phyloP scores from a whole-genome alignment of 2,888 invertebrate genomes.

The Tachina grossa region DNA sequence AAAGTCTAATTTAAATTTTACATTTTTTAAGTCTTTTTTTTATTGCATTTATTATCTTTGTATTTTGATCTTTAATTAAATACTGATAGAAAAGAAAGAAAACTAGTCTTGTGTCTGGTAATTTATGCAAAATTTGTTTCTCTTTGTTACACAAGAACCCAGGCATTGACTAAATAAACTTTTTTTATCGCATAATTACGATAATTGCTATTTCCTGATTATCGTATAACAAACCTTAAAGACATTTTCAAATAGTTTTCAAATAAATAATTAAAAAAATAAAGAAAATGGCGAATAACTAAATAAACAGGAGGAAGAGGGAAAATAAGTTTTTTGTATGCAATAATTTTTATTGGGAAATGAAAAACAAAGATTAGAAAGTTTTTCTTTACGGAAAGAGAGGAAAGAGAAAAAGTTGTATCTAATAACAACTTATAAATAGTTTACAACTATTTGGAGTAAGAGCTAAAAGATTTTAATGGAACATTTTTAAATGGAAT shows the following conservation, averaged over 20 bases:
- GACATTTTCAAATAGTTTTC: conserved; percentile 38
- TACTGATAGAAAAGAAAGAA: conserved; percentile 2
- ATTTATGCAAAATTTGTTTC: conserved; percentile 30
- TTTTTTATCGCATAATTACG: conserved; percentile 49
- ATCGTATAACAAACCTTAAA: conserved; percentile 38
- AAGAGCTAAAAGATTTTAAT: too few species aligned
- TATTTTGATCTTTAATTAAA: conserved; percentile 52
- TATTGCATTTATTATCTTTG: background rate
- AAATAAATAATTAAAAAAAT: background rate
- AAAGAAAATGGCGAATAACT: background rate
- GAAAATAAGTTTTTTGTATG: too few species aligned
- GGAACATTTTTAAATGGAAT: too few species aligned
- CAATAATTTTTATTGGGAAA: too few species aligned
- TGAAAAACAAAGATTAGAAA: too few species aligned
- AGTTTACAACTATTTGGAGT: too few species aligned
- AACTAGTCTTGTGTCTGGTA: conserved; percentile 23
- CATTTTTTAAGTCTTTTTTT: background rate
- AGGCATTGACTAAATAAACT: conserved; percentile 44
- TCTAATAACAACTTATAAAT: too few species aligned
- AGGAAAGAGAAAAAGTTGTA: too few species aligned
- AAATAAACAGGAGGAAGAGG: background rate
- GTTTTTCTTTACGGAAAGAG: too few species aligned
- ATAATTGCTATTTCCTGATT: conserved; percentile 68
- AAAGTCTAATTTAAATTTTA: conserved; percentile 17
- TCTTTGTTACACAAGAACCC: conserved; percentile 32